phyloP scores from a whole-genome alignment of 1,140 invertebrate species.

The Anastrepha ludens region DNA sequence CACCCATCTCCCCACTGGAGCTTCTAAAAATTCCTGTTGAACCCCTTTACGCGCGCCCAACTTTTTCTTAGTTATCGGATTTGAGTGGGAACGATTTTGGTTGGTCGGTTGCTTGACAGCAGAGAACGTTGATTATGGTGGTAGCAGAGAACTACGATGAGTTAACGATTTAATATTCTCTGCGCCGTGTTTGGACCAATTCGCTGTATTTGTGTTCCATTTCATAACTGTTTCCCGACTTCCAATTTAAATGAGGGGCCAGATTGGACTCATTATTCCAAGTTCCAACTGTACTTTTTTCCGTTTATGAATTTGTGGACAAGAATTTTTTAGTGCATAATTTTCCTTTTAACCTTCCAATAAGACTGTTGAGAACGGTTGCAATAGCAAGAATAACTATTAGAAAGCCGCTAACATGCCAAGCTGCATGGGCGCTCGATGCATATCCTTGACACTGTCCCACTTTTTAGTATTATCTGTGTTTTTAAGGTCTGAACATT shows the following conservation, averaged over 20 bases:
- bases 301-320: not conserved
- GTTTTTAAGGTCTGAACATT: not conserved
- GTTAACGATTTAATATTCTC: not conserved
- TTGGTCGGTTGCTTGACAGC: not conserved
- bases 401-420: not conserved
- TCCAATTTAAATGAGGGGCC: slow-evolving; percentile 40
- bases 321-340: slow-evolving; percentile 4
- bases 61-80: not conserved
- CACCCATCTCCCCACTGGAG: not conserved
- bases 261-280: slow-evolving; percentile 48
- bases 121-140: not conserved
- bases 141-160: too few relatives aligned
- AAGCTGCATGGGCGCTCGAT: not conserved
- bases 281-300: slow-evolving; percentile 55
- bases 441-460: slow-evolving; percentile 43
- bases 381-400: not conserved
- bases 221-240: slow-evolving; percentile 20
- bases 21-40: not conserved
- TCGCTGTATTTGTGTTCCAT: slow-evolving; percentile 6
- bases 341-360: not conserved
- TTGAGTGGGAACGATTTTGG: slow-evolving; percentile 36
- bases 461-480: slow-evolving; percentile 15
- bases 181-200: not conserved
- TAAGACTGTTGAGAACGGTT: not conserved
- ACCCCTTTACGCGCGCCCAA: slow-evolving; percentile 36